Evolutionary conservation across 2,113 vertebrate genomes (phyloP).

Genomic region (Cariama cristata): DNA sequence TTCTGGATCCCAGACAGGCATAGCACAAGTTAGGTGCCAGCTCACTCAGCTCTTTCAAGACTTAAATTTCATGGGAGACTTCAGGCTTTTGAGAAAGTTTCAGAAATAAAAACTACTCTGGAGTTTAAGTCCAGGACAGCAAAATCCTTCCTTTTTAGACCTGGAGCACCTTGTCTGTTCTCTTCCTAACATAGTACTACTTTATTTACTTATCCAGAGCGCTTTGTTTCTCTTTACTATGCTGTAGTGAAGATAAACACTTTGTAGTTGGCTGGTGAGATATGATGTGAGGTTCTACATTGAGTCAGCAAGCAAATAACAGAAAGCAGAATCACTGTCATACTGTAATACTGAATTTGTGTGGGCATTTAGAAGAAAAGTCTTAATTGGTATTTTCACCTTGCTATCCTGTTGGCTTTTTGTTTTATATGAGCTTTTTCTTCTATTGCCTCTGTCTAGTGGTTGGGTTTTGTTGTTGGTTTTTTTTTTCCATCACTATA

Average conservation of each 20-base stretch:
- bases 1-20: background rate
- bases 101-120: background rate
- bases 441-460: background rate
- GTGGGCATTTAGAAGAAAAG: background rate
- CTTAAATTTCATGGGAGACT: background rate
- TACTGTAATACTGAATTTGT: background rate
- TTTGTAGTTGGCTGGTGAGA: background rate
- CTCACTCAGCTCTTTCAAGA: background rate
- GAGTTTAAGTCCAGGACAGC: background rate
- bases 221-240: background rate
- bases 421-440: background rate
- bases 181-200: background rate
- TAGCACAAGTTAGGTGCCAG: background rate
- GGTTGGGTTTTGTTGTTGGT: background rate
- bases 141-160: background rate
- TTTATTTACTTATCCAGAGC: background rate
- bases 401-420: background rate
- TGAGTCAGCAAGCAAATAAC: background rate
- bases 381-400: background rate
- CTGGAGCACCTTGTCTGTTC: background rate
- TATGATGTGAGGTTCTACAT: background rate
- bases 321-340: background rate
- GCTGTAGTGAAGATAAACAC: background rate
- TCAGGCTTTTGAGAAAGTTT: background rate
- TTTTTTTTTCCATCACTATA: background rate